These are phyloP conservation scores for Caenorhabditis sp. DNA, from an alignment of 2,888 invertebrate species.

Conservation along the genomic window DNA sequence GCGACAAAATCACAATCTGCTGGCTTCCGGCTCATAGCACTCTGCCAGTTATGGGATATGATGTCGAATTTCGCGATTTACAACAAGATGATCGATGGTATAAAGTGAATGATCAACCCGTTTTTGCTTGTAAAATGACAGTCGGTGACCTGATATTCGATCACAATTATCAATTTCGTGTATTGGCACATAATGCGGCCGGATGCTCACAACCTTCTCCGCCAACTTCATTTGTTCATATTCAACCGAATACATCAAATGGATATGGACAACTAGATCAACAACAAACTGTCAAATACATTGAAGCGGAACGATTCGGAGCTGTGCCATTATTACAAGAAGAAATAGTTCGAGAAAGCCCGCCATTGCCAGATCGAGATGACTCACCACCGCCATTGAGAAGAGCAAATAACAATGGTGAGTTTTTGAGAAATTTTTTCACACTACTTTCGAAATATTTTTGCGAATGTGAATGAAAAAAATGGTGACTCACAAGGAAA, in stretches of 20 bases:
- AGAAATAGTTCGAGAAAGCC: slow-evolving; percentile 69
- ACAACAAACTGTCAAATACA: slow-evolving; percentile 45
- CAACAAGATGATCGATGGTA: slow-evolving; percentile 69
- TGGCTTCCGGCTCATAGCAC: slow-evolving; percentile 69
- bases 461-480: no score
- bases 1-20: slow-evolving; percentile 67
- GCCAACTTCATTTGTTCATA: slow-evolving; percentile 64
- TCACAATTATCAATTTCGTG: slow-evolving; percentile 70
- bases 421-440: no score
- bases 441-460: no score
- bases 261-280: background rate
- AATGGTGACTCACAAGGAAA: no score
- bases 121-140: slow-evolving; percentile 70
- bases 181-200: slow-evolving; percentile 68
- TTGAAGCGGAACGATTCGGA: slow-evolving; percentile 65
- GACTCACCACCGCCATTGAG: slow-evolving; percentile 70
- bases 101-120: slow-evolving; percentile 69
- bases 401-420: slow-evolving; percentile 45
- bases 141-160: slow-evolving; percentile 68
- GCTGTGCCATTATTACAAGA: slow-evolving; percentile 66
- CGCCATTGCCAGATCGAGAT: slow-evolving; percentile 70
- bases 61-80: slow-evolving; percentile 70
- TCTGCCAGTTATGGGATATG: slow-evolving; percentile 70
- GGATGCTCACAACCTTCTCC: slow-evolving; percentile 68
- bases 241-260: slow-evolving; percentile 39